phyloP scores from a whole-genome alignment of 2,888 invertebrate species.

The Brachypalpus laphriformis region DNA sequence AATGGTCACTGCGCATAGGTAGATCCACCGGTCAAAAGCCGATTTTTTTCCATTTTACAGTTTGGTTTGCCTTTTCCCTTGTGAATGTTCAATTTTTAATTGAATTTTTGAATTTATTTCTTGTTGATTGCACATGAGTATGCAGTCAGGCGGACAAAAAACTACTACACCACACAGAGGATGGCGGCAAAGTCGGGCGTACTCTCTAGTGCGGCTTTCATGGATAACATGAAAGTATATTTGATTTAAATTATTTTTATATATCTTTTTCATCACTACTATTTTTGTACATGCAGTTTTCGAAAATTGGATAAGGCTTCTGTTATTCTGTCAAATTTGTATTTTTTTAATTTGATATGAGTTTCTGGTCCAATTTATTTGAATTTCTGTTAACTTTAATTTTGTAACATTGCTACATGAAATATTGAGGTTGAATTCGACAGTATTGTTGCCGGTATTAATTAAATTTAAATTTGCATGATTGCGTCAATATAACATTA shows the following conservation, averaged over 20 bases:
- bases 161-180: not conserved
- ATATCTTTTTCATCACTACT: not conserved
- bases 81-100: slow-evolving; percentile 5
- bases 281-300: not conserved
- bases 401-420: not conserved
- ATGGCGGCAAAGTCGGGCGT: not conserved
- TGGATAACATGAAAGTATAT: slow-evolving; percentile 24
- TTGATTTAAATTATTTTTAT: slow-evolving; percentile 27
- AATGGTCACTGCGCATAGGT: not conserved
- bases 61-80: not conserved
- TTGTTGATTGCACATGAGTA: slow-evolving; percentile 43
- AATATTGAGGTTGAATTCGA: not conserved
- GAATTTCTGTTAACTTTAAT: not conserved
- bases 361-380: slow-evolving; percentile 33
- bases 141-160: not conserved
- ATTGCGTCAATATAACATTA: too few species aligned
- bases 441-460: not conserved
- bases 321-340: slow-evolving; percentile 16
- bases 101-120: slow-evolving; percentile 56
- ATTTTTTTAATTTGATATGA: slow-evolving; percentile 43
- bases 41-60: not conserved
- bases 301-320: slow-evolving; percentile 14
- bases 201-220: slow-evolving; percentile 10
- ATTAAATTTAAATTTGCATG: not conserved
- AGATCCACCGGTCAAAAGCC: not conserved